Conservation (phyloP, 1,140 invertebrate species). For the Bombus sibiricus region DNA sequence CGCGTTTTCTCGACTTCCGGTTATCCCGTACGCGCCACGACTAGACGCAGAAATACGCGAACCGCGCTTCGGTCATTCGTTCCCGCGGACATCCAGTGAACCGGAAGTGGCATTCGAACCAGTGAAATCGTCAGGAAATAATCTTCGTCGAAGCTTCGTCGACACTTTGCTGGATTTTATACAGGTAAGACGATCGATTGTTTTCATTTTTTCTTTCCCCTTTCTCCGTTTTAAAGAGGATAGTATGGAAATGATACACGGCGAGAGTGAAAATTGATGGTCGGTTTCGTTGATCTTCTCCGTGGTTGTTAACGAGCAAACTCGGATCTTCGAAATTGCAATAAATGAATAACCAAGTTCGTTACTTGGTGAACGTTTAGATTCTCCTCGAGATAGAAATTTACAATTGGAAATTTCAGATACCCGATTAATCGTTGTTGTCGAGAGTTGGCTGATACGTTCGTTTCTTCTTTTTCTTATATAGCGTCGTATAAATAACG, state of each 20-base stretch:
- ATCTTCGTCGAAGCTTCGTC: neutral
- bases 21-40: conserved; percentile 29
- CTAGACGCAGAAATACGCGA: conserved; percentile 17
- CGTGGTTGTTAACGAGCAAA: neutral
- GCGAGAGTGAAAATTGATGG: neutral
- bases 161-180: neutral
- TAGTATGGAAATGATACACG: neutral
- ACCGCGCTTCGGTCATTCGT: neutral
- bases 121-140: neutral
- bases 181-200: conserved; percentile 19
- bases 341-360: no score
- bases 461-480: no score
- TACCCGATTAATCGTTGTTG: no score
- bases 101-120: conserved; percentile 23
- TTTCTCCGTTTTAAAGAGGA: neutral
- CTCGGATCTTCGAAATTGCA: no score
- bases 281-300: neutral
- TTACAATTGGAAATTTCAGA: neutral
- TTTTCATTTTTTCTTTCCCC: no score
- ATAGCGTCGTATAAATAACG: no score
- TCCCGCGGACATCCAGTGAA: conserved; percentile 8
- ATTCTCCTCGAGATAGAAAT: neutral
- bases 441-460: no score
- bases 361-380: no score
- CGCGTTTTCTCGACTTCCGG: conserved; percentile 52